Evolutionary conservation across 2,797 vertebrate genomes (phyloP), one percentile per base, ranked within the genome.

Genomic region (Artibeus jamaicensis): DNA sequence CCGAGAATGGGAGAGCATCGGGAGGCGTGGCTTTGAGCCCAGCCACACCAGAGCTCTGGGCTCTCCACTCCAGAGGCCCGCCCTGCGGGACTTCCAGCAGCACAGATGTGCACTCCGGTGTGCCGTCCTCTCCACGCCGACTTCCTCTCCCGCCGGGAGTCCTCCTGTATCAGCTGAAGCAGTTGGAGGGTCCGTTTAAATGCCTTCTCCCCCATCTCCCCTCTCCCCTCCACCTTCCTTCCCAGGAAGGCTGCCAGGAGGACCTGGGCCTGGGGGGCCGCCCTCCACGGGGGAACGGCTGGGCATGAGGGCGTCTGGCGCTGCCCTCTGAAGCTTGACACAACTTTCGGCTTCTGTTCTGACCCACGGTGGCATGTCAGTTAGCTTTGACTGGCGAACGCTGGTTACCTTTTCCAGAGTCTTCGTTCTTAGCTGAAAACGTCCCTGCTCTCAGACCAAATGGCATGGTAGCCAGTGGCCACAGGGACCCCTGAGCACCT

Each of bases 261-360:
- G 32, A 24, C 48, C 55, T 2, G 14, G 32, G 39, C 29, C 5
- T 9, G 14, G 50, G 9, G 32, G 22, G 85, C 65, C 6, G 39
- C 62, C 2, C 14, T 32, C 55, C 7, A 8, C 9, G 1, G 5
- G 34, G 57, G 11, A 24, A 10, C 15, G 21, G 3, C 22, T 11
- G 6, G 26, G 34, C 3, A 21, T 8, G 21, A 5, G 0, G 4
- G 34, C 6, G 24, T 21, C 24, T 39, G 44, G 3, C 0, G 0
- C 46, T 48, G 4, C 67, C 39, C 68, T n/a, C 39, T 0, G 11
- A 67, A 24, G 26, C 44, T 39, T 7, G 5, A 15, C 5, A 18
- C 0, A 5, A 26, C 32, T 34, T 71, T 48, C 70, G 42, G 7
- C 21, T n/a, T 3, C 9, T 0, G 3, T 21, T 50, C 29, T n/a